Base-by-base conservation (phyloP, 2,113 vertebrate genomes). In the Ciconia maguari region DNA sequence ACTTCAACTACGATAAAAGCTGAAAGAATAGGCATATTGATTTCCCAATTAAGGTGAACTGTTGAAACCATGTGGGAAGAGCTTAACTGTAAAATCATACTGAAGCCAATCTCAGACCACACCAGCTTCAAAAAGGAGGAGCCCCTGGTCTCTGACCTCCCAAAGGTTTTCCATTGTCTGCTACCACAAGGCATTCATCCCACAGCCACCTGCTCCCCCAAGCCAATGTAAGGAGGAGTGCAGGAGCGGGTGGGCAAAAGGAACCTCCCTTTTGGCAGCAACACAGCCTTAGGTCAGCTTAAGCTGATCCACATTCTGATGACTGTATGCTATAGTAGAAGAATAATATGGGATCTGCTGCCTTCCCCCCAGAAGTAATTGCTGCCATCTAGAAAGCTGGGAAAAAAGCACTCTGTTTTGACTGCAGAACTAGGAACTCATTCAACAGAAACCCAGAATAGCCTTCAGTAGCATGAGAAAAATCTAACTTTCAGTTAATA, bases 151-250 rank as follows among this genome's bases (percentile, higher is more conserved):
- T 51, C 48, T 25, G 49, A 18, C 32, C 25, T 91, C n/a, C 27
- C 38, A 19, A 48, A 66, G 17, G 13, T n/a, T 76, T 76, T 68
- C 14, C 20, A 9, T 2, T 29, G 30, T 41, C 54, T 70, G 21
- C 34, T 77, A n/a, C 44, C 4, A 3, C 36, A 41, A 25, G 25
- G 17, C 11, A 52, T 36, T 11, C 49, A 64, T 36, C 44, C n/a
- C 2, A 10, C 15, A 76, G 71, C 38, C 51, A 72, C 34, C 19
- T 0, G 1, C 22, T 65, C 20, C 7, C 32, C 32, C 17, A 38
- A 4, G 52, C 4, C 36, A 38, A 7, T 0, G 0, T 6, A 68
- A 46, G 8, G 7, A 30, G 12, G 8, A 54, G 5, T 0, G 0
- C 32, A 77, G 27, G 24, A 66, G 14, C 2, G 1, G 2, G n/a